Evolutionary conservation across 2,888 invertebrate species (phyloP).

Genomic region (Neoaliturus tenellus): DNA sequence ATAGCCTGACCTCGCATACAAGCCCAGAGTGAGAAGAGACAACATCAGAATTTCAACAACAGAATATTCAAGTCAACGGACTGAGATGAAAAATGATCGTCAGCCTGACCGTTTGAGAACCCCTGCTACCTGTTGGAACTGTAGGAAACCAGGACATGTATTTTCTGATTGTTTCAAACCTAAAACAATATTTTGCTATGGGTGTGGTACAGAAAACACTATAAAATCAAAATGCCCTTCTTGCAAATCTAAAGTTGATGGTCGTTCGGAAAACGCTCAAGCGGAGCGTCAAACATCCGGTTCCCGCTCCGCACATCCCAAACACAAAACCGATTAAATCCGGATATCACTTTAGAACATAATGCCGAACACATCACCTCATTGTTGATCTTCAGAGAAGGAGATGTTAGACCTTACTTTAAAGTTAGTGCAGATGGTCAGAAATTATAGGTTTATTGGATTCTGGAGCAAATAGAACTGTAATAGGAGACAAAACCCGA

Average conservation of each 20-base stretch:
- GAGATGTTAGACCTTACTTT: not conserved
- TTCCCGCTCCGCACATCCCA: not conserved
- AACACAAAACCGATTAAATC: not conserved
- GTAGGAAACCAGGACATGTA: not conserved
- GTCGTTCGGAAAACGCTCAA: not conserved
- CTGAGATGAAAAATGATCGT: not conserved
- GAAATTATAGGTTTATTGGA: slow-evolving; percentile 1
- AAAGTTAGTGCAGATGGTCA: not conserved
- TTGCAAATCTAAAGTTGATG: not conserved
- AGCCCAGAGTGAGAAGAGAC: not conserved
- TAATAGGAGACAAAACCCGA: not conserved
- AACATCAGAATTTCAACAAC: not conserved
- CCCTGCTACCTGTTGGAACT: not conserved
- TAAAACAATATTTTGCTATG: not conserved
- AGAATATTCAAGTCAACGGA: not conserved
- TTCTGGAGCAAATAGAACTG: slow-evolving; percentile 23
- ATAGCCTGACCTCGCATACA: not conserved
- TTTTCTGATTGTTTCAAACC: slow-evolving; percentile 6
- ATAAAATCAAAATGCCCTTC: not conserved
- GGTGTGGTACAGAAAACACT: not conserved
- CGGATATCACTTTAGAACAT: not conserved
- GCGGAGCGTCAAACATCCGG: not conserved
- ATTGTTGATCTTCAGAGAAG: not conserved
- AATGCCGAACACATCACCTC: not conserved
- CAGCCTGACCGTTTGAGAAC: not conserved